Base-by-base conservation (phyloP, 1,140 invertebrate genomes). In the Mercenaria mercenaria region DNA sequence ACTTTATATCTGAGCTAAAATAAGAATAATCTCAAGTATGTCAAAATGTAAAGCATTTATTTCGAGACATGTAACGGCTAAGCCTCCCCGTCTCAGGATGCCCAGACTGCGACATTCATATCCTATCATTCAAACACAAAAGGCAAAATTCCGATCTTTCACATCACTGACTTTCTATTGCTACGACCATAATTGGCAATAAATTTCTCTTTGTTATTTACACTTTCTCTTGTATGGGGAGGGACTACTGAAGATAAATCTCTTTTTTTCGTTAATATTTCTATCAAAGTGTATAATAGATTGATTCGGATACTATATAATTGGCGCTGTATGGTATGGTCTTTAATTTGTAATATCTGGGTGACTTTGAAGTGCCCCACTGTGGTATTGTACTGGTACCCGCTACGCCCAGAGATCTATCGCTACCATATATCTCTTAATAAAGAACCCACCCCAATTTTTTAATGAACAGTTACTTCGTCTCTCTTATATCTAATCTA, bases 231-330 rank as follows among this genome's bases (percentile, higher is more conserved):
- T 26, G 41, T 76, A 64, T n/a, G 72, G 41, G 72, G 39, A n/a
- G 72, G 72, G 13, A 6, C 72, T 47, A 47, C 8, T 13, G 10
- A 34, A 76, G 72, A 76, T 76, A 43, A 43, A 76, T 76, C 72
- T 76, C 72, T 23, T 26, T 76, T 76, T 76, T 50, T 20, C 72
- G 72, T 76, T 76, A 76, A 76, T 39, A 50, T 43, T 76, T 76
- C 37, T 11, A 76, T 76, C 72, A 76, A 50, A 20, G 13, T 32
- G 72, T 76, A 26, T n/a, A 43, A 47, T 50, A 76, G 32, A 10
- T 67, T 32, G 26, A 34, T 15, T 32, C n/a, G 18, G 26, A 29
- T 67, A 26, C 26, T 61, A 34, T 67, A 67, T 34, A 26, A 67
- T 29, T 67, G 13, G 3, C 64, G 32, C 56, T 11, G 26, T 61